Base-by-base conservation (phyloP, 2,888 invertebrate genomes). In the Nomada fabriciana region DNA sequence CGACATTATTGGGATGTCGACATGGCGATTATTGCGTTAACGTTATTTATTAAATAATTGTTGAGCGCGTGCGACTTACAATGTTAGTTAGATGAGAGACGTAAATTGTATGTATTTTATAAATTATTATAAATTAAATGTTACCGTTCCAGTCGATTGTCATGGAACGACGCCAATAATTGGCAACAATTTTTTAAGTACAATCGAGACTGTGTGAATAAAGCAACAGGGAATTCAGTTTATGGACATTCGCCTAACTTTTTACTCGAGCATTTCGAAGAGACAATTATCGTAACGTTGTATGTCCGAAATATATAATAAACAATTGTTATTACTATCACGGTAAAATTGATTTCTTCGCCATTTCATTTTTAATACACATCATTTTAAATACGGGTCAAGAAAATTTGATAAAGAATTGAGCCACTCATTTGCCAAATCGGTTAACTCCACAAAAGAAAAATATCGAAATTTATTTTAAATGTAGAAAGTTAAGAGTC, bases 241-340 rank as follows among this genome's bases (percentile, higher is more conserved):
- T 20, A 47, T 20, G n/a, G 52, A 63, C 13, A 63, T 52, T 61
- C 50, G 23, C 9, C 50, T 59, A 50, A 15, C 60, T 36, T 9
- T 36, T 50, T 36, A 0, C 13, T 71, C 47, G 23, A 15, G 25
- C 29, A 42, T 47, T 64, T 25, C 4, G 29, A 23, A 23, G 42
- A 53, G 36, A 36, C 25, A 64, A 29, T 1, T 20, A n/a, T 59
- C 47, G 10, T 9, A 20, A 42, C 13, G 11, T 18, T 70, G 50
- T 20, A 50, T 23, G 20, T 2, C 52, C 52, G 15, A 20, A 20
- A 42, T 50, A 15, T n/a, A 29, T 47, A 29, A 7, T 42, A 36
- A 36, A 60, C 42, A 42, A 53, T 53, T 53, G 15, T 10, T 4
- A 43, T 52, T 71, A 63, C 20, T 25, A 53, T 63, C 63, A 23